Conservation (phyloP, 2,888 invertebrate species). For the Lamellibrachia columna region DNA sequence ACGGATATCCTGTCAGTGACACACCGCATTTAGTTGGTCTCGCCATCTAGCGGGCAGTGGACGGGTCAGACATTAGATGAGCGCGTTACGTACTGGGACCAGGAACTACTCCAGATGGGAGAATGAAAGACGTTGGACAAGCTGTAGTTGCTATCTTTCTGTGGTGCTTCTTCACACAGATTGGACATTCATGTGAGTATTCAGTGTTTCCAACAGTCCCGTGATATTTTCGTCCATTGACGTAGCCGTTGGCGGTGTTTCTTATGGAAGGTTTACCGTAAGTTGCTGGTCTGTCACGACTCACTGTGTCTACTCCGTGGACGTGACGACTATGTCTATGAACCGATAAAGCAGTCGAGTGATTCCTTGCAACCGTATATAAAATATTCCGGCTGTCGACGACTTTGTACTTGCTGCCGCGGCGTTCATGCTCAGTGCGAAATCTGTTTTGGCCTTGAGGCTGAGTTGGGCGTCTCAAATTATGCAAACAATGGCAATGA, state of each 20-base stretch:
- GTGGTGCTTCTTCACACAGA: slow-evolving; percentile 9
- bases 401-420: background rate
- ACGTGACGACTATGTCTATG: background rate
- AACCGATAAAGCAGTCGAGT: background rate
- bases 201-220: background rate
- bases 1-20: background rate
- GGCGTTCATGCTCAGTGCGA: background rate
- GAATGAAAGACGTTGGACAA: background rate
- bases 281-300: background rate
- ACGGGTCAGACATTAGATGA: background rate
- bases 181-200: slow-evolving; percentile 11
- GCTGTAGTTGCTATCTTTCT: background rate
- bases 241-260: background rate
- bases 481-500: background rate
- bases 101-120: background rate
- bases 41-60: background rate
- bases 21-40: background rate
- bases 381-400: background rate
- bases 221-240: background rate
- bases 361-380: slow-evolving; percentile 1
- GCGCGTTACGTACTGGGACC: background rate
- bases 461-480: background rate
- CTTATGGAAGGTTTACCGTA: background rate
- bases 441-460: background rate
- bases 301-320: background rate